Evolutionary conservation across 1,140 invertebrate genomes (phyloP).

Genomic region (Chymomyza costata): DNA sequence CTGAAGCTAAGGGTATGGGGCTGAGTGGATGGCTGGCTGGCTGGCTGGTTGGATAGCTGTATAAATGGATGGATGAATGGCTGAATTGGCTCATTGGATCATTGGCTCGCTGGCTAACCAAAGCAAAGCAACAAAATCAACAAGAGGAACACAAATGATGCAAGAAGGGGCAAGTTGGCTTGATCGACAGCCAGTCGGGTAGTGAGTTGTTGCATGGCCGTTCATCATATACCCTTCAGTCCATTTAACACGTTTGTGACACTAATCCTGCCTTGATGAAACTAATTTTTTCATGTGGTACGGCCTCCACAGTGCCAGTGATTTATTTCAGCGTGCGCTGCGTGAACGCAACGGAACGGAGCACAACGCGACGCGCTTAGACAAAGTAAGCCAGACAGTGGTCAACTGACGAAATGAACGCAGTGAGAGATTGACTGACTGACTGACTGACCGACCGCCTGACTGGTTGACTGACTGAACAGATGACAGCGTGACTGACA

Average conservation of each 20-base stretch:
- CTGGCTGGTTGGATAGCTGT: background rate
- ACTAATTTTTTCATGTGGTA: conserved; percentile 72
- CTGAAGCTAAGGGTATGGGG: background rate
- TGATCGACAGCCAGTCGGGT: conserved; percentile 4
- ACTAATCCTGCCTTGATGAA: conserved; percentile 75
- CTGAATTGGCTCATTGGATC: background rate
- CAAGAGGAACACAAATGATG: background rate
- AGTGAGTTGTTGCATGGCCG: conserved; percentile 52
- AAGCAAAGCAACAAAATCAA: background rate
- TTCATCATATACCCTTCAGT: conserved; percentile 75
- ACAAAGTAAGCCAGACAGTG: conserved; percentile 40
- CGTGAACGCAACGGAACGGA: conserved; percentile 40
- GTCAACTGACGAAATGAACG: background rate
- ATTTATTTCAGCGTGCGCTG: conserved; percentile 74
- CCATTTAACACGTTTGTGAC: conserved; percentile 75
- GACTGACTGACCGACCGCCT: conserved; percentile 34
- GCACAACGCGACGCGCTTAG: conserved; percentile 45
- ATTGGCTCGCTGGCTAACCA: background rate
- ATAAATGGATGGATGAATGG: background rate
- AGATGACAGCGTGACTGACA: too few relatives aligned
- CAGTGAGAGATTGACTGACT: conserved; percentile 26
- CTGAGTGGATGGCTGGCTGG: background rate
- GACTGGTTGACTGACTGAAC: conserved; percentile 21
- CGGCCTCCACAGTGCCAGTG: conserved; percentile 54
- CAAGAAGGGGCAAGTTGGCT: background rate